Evolutionary conservation across 2,113 vertebrate species (phyloP), one percentile per base, ranked within the genome.

Genomic region (Nothobranchius furzeri): DNA sequence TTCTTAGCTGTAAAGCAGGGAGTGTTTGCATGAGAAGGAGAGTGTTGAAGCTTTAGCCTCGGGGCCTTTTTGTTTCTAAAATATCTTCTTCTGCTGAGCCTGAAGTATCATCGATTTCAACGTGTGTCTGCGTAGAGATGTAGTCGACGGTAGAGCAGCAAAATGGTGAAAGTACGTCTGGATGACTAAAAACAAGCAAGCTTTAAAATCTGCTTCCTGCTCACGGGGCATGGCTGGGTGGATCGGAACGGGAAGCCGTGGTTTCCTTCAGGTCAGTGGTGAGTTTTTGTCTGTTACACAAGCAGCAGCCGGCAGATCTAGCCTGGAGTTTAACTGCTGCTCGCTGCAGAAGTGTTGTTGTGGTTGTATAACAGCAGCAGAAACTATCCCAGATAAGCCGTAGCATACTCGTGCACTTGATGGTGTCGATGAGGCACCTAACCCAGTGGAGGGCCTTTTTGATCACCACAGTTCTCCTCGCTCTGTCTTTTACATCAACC

Each of bases 341-440:
- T 81, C 52, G 46, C 64, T 59, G 49, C 47, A 40, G 35, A 70
- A 81, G 58, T 72, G 43, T 45, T 43, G 55, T 51, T 68, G 46
- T 51, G 7, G 66, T 81, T 87, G 64, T 69, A 3, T 87, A 87
- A 87, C 70, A 46, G 9, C 9, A 10, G 37, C 9, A 45, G 43
- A 3, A 42, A 42, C 40, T 42, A 42, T 42, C 10, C 43, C 10
- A 56, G 50, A 49, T 11, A 25, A 63, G 56, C 56, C 52, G 25
- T 24, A 20, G n/a, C 64, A 43, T 30, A 30, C 30, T 30, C 4
- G 4, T 4, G 30, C 30, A 3, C 30, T 30, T 30, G 30, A 30
- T 30, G 30, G 30, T 30, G 30, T 30, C 30, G 30, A 30, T 30
- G 30, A 30, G 30, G 30, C 30, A 30, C 17, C 72, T 30, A 46